phyloP scores from a whole-genome alignment of 2,888 invertebrate genomes.

The Sphinx pinastri region DNA sequence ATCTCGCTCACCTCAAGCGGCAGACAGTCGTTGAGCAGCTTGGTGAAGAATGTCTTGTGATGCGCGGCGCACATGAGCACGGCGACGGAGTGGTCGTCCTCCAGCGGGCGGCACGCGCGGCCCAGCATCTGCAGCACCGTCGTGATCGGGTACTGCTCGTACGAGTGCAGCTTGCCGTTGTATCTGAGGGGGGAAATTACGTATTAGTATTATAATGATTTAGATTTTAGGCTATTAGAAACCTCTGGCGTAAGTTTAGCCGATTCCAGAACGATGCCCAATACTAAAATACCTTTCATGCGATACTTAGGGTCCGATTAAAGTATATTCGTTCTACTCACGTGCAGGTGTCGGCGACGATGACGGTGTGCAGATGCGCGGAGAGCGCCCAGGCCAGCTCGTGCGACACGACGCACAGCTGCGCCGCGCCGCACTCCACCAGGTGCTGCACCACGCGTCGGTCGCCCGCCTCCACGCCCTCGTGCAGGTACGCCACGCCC shows the following conservation, averaged over 20 bases:
- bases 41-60: conserved; percentile 99
- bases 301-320: no score
- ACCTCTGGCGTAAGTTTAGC: no score
- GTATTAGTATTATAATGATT: neutral
- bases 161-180: conserved; percentile 88
- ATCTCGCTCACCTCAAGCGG: conserved; percentile 90
- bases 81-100: conserved; percentile 96
- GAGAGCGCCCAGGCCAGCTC: conserved; percentile 97
- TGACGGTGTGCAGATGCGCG: conserved; percentile 95
- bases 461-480: conserved; percentile 94
- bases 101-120: conserved; percentile 95
- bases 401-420: conserved; percentile 94
- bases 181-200: conserved; percentile 61
- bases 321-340: conserved; percentile 48
- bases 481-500: conserved; percentile 99
- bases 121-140: conserved; percentile 99
- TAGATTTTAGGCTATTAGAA: no score
- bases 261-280: neutral
- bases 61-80: conserved; percentile 98
- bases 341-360: conserved; percentile 97
- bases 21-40: conserved; percentile 97
- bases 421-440: conserved; percentile 96
- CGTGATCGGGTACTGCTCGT: conserved; percentile 99
- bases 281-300: no score
- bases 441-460: conserved; percentile 96